Evolutionary conservation across 2,113 vertebrate genomes (phyloP), one percentile per base, ranked within the genome.

Genomic region (Muntiacus reevesi): DNA sequence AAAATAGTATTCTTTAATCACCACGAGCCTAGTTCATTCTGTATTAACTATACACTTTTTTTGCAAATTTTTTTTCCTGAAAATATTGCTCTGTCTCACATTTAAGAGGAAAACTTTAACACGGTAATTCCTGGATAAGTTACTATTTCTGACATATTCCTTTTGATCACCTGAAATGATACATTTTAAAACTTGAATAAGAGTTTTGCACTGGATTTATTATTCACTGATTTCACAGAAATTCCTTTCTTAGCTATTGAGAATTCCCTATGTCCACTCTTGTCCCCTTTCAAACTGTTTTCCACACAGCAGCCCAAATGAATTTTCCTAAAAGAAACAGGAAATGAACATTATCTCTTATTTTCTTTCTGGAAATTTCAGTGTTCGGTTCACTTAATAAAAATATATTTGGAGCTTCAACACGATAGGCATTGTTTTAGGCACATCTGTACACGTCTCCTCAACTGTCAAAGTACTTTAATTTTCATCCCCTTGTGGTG

Each of bases 31-130:
- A 87, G 28, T 90, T 95, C 54, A 97, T 59, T 97, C 12, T 83
- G 84, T 64, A 59, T 19, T 95, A 98, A 98, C 74, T 97, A 96
- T 0, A 17, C 0, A 94, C 55, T 89, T 97, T 94, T 98, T 89
- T 67, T 82, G 47, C 43, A 47, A 47, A 86, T 47, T 82, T 33
- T 28, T 93, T 30, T 36, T 97, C 36, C 83, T 13, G 60, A 97
- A 97, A 97, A 76, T 97, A 96, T 9, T 86, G 64, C 30, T 97
- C 94, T 94, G 55, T 33, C 16, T 93, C 54, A 93, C 3, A 40
- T 97, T 82, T 74, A 88, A 97, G 91, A 50, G 28, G 94, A 89
- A 97, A 96, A n/a, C 2, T 93, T 11, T 36, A 97, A 97, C 6
- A 60, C 2, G 60, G 47, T 10, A 94, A 96, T 95, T 67, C 40